phyloP scores from a whole-genome alignment of 2,797 vertebrate species.

The Enoplosus armatus region DNA sequence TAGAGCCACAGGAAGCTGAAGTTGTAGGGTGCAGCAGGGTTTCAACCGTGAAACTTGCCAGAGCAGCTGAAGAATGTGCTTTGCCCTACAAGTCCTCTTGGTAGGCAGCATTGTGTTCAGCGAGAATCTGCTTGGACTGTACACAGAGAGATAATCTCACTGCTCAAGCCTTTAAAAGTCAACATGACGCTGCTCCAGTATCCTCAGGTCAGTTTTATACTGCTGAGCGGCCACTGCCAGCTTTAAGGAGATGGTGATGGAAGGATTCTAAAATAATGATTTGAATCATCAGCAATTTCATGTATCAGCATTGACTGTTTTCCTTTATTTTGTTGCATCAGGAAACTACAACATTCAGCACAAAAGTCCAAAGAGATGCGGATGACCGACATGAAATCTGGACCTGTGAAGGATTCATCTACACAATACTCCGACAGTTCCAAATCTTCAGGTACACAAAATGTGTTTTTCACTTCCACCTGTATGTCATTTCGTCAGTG shows the following conservation, averaged over 20 bases:
- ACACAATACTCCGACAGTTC: conserved; percentile 41
- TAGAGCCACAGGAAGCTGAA: background rate
- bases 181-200: background rate
- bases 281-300: background rate
- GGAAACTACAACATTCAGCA: conserved; percentile 74
- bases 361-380: conserved; percentile 61
- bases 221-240: background rate
- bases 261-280: background rate
- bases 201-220: background rate
- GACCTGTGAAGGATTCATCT: conserved; percentile 21
- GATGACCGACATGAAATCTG: conserved; percentile 24
- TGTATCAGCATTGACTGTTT: background rate
- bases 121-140: background rate
- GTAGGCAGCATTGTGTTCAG: background rate
- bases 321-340: conserved; percentile 33
- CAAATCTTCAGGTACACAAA: conserved; percentile 67
- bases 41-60: background rate
- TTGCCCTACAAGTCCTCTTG: no score
- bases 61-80: background rate
- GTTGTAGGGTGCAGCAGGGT: background rate
- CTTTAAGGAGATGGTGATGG: no score
- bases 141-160: background rate
- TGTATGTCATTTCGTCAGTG: background rate
- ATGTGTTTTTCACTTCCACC: background rate
- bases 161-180: background rate